These are phyloP conservation scores for Pempheris klunzingeri DNA, from an alignment of 2,797 vertebrate species.

Conservation along the genomic window DNA sequence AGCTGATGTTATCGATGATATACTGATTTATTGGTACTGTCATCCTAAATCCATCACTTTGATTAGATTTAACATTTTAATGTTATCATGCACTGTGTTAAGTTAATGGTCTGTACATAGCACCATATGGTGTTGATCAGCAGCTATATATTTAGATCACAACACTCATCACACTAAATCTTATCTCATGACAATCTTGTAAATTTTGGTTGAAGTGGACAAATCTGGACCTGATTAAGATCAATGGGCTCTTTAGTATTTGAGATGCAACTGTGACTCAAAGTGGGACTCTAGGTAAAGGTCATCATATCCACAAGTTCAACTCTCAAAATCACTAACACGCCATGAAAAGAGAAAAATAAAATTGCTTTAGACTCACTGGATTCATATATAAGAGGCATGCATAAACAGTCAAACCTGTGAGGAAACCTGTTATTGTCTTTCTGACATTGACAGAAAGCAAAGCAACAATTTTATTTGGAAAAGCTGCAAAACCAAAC, in stretches of 20 bases:
- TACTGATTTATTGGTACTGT: background rate
- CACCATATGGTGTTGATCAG: constrained; percentile 2
- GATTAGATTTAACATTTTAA: background rate
- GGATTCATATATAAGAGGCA: background rate
- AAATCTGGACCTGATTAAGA: too few species aligned
- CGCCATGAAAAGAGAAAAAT: background rate
- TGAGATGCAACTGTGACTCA: background rate
- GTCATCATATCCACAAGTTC: too few species aligned
- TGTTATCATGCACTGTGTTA: background rate
- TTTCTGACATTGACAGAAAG: constrained; percentile 23
- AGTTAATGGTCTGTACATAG: background rate
- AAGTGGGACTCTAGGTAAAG: background rate
- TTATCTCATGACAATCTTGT: background rate
- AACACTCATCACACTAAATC: background rate
- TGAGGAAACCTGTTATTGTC: background rate
- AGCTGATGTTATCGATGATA: background rate
- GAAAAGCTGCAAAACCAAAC: constrained; percentile 26
- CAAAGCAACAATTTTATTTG: constrained; percentile 40
- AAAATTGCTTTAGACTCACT: background rate
- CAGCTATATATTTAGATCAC: background rate
- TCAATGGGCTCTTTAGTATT: too few species aligned
- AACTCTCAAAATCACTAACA: background rate
- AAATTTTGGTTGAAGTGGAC: background rate
- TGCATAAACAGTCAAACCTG: background rate
- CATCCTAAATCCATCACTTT: background rate